A percentile compares a stretch with the other conserved stretches of the same genome.
phyloP scores from a whole-genome alignment of 2,113 vertebrate genomes.

The Microcebus murinus region DNA sequence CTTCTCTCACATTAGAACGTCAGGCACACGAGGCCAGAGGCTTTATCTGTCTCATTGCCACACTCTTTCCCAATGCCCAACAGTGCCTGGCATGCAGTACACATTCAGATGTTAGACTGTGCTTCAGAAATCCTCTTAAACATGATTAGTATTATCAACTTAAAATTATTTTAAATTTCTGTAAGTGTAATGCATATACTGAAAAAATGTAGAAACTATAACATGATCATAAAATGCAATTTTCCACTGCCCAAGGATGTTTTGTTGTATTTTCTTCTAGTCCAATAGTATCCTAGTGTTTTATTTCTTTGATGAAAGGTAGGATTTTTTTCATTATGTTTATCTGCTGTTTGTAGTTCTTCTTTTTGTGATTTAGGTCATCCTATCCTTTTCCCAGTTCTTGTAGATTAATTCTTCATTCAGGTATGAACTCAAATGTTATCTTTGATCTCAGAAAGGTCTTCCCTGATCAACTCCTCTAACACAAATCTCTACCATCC shows the following conservation, averaged over 20 bases:
- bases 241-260: background rate
- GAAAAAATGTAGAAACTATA: background rate
- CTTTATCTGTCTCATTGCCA: background rate
- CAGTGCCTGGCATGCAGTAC: background rate
- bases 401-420: background rate
- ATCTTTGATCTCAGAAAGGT: slow-evolving; percentile 22
- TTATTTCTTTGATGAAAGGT: background rate
- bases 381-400: background rate
- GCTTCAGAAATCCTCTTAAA: slow-evolving; percentile 8
- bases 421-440: background rate
- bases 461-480: background rate
- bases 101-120: background rate
- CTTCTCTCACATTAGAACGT: background rate
- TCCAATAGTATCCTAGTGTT: background rate
- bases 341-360: background rate
- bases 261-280: slow-evolving; percentile 12
- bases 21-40: background rate
- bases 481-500: background rate
- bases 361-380: slow-evolving; percentile 16
- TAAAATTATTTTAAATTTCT: slow-evolving; percentile 9
- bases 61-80: background rate
- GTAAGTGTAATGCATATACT: background rate
- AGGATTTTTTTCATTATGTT: background rate
- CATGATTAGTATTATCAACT: background rate
- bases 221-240: background rate